phyloP scores from a whole-genome alignment of 2,113 vertebrate genomes.

The Onychorhynchus coronatus region DNA sequence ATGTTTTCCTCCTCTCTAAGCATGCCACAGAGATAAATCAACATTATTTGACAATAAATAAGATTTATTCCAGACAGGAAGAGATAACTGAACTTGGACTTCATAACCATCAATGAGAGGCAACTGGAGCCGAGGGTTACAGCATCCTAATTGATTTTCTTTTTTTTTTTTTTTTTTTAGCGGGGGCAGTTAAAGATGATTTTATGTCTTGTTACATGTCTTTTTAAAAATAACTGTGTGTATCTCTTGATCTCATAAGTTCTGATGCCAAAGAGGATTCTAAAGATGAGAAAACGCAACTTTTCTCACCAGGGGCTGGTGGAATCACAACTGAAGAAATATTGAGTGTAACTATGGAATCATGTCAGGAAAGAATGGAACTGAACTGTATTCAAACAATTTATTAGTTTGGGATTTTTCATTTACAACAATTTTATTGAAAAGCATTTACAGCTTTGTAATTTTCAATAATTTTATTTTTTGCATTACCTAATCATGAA shows the following conservation, averaged over 20 bases:
- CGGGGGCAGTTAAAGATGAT: accelerated
- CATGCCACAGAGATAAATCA: neutral
- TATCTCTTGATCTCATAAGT: neutral
- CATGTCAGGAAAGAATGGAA: neutral
- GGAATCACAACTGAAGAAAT: neutral
- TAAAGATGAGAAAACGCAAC: neutral
- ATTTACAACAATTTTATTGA: neutral
- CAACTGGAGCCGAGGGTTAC: neutral
- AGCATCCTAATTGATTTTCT: neutral
- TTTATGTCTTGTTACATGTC: neutral
- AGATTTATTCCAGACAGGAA: neutral
- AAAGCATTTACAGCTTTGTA: neutral
- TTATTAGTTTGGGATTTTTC: neutral
- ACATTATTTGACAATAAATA: accelerated
- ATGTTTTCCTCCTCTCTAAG: neutral
- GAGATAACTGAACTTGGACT: neutral
- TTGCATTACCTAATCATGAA: neutral
- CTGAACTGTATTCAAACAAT: neutral
- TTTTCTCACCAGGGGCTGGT: neutral
- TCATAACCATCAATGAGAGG: neutral
- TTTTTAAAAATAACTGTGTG: neutral
- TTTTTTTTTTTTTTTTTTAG: neutral
- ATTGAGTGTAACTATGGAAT: neutral
- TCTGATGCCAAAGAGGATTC: neutral
- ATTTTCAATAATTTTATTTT: neutral